Evolutionary conservation across 1,140 invertebrate species (phyloP), one percentile per base, ranked within the genome.

Genomic region (Brachionus calyciflorus): DNA sequence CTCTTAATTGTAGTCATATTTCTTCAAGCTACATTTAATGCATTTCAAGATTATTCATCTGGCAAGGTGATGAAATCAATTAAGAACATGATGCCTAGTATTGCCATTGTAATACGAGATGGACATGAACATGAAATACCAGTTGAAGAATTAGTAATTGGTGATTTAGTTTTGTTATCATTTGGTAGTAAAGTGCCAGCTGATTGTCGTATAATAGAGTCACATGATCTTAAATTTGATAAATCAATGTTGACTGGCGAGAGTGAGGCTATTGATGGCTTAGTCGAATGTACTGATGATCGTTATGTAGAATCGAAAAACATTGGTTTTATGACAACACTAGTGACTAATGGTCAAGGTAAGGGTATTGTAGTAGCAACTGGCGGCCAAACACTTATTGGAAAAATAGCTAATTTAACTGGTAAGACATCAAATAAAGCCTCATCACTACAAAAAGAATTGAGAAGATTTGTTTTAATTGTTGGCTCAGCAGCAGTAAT

Each of bases 141-240:
- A 33, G 96, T 96, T 0, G 87, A 93, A 68, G 92, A 97, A 83
- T 87, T 99, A 55, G 96, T 99, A 10, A 96, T 96, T 17, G 96
- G 96, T 9, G 96, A 99, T 86, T 88, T 99, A 78, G 91, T 99
- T 0, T 88, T 91, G 80, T 87, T 99, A 21, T 92, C 91, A 83
- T 91, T 96, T 73, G 96, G 96, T n/a, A 96, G 98, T 84, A 87
- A 94, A 79, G 93, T 99, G 46, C 96, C 96, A n/a, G 96, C 96
- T 0, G 96, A 99, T 87, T 85, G 40, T 98, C 4, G 87, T 96
- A 48, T 88, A 98, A 40, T 92, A 93, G 84, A 93, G 98, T 84
- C 88, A 88, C 41, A 68, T 48, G 41, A 68, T 48, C 41, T 68
- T 26, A 79, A 79, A 65, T 78, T 53, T 28, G 57, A 53, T 37